Base-by-base conservation (phyloP, 2,113 vertebrate species). In the Gobius niger region DNA sequence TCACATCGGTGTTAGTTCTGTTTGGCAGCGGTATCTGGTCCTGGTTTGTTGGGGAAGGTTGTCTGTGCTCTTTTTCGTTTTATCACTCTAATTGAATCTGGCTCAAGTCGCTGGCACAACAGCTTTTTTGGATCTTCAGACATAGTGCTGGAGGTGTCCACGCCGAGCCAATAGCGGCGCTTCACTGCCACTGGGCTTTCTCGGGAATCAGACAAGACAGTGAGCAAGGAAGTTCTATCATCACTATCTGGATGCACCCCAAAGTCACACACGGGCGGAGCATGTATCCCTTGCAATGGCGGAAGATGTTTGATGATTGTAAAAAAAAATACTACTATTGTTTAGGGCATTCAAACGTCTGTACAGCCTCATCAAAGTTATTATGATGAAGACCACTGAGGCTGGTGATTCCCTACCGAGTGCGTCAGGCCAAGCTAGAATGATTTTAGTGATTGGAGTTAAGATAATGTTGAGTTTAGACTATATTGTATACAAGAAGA, bases 131-230 rank as follows among this genome's bases (percentile, higher is more conserved):
- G 69, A 78, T 68, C 79, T 82, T 59, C 61, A 80, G 78, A 89
- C 81, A 85, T 85, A 82, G 86, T 80, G 88, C 88, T 76, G 70
- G 67, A 87, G 85, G 81, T 88, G 85, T 83, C 82, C 81, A 68
- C 70, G 78, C 8, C 12, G 24, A 67, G 84, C 89, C 87, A 83
- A 80, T 82, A 80, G 87, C 82, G 72, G 24, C 65, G 76, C 82
- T 85, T 87, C 83, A 84, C 64, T 73, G n/a, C 51, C 49, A 44
- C 11, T 19, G 72, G 76, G 72, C 84, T 85, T 81, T 86, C 82
- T 72, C 79, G 76, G 76, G 71, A 82, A 78, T 63, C 63, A 84
- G 84, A 75, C 75, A 72, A 76, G 81, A 67, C 82, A 71, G 79
- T 9, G 24, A 34, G 13, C 77, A 54, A 85, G 80, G 78, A 80